Conservation (phyloP, 2,113 vertebrate genomes). For the Perccottus glenii region DNA sequence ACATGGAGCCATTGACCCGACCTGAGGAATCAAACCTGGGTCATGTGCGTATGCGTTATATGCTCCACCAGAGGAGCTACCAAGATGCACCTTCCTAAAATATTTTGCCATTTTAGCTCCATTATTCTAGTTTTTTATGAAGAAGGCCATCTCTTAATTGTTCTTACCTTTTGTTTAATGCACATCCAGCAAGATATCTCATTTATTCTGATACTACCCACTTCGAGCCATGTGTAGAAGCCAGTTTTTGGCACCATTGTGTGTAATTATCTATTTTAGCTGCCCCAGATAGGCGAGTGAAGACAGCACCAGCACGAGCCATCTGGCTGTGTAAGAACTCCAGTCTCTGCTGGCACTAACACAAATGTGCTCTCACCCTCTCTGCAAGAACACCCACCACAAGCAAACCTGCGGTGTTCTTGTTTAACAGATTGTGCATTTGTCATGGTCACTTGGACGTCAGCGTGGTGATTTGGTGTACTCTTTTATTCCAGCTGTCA, state of each 20-base stretch:
- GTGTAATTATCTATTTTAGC: slow-evolving; percentile 68
- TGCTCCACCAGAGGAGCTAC: too few relatives aligned
- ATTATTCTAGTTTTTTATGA: too few relatives aligned
- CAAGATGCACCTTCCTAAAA: too few relatives aligned
- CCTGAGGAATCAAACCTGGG: too few relatives aligned
- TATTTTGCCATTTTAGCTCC: too few relatives aligned
- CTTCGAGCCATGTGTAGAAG: slow-evolving; percentile 37
- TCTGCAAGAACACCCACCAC: slow-evolving; percentile 49
- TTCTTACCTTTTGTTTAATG: slow-evolving; percentile 10
- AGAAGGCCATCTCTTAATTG: too few relatives aligned
- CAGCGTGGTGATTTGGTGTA: slow-evolving; percentile 33
- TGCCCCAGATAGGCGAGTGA: slow-evolving; percentile 55
- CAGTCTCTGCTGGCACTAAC: slow-evolving; percentile 53
- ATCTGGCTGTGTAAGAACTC: slow-evolving; percentile 62
- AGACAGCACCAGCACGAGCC: slow-evolving; percentile 58
- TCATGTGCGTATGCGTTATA: too few relatives aligned
- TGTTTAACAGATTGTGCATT: slow-evolving; percentile 68
- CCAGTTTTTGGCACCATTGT: slow-evolving; percentile 47
- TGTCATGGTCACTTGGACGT: slow-evolving; percentile 68
- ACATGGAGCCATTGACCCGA: too few relatives aligned
- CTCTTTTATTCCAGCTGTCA: slow-evolving; percentile 57
- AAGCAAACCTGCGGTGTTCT: slow-evolving; percentile 50
- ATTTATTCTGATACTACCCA: slow-evolving; percentile 23
- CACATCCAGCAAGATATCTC: slow-evolving; percentile 10
- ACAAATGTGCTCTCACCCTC: slow-evolving; percentile 55